Evolutionary conservation across 2,888 invertebrate species (phyloP), one percentile per base, ranked within the genome.

Genomic region (Oligia strigilis): DNA sequence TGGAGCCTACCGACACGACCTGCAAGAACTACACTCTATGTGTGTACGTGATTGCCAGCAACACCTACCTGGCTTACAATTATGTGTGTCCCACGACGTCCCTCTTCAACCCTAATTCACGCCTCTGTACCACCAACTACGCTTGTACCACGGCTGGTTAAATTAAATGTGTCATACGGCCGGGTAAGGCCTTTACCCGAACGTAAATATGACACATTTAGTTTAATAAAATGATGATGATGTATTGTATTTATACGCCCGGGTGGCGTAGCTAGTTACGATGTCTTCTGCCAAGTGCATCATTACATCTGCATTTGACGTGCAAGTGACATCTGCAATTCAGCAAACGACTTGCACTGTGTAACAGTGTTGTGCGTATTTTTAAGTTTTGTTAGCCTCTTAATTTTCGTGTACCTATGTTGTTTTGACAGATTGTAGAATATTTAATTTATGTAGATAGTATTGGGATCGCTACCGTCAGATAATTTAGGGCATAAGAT

Each of bases 1-100:
- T 43, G 9, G 78, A 73, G 52, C 73, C 64, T 1, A 73, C 36
- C 9, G 80, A 72, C 65, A 58, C 36, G 1, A 49, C 78, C 23
- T 80, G 72, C 69, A 60, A 69, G 67, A 80, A 80, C 77, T 77
- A 79, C 49, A 77, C 79, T 17, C 43, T 77, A 29, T 79, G 79
- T 52, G 77, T 79, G 9, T 77, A 62, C 60, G 4, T 79, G 3
- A 72, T 52, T 6, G 3, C 71, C 58, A 79, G 52, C 52, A 72
- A 66, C 49, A 72, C 40, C 29, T 79, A 72, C 52, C 23, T 77
- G 65, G 71, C 77, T 0, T 77, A 72, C 43, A 40, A 72, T 66
- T 72, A 71, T 40, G 43, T 52, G 1, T 79, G 77, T 40, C 77
- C 72, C 11, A 66, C 71, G 13, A 77, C 77, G 8, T 79, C 72